Evolutionary conservation across 2,797 vertebrate species (phyloP), one percentile per base, ranked within the genome.

Genomic region (Ciconia nigra): DNA sequence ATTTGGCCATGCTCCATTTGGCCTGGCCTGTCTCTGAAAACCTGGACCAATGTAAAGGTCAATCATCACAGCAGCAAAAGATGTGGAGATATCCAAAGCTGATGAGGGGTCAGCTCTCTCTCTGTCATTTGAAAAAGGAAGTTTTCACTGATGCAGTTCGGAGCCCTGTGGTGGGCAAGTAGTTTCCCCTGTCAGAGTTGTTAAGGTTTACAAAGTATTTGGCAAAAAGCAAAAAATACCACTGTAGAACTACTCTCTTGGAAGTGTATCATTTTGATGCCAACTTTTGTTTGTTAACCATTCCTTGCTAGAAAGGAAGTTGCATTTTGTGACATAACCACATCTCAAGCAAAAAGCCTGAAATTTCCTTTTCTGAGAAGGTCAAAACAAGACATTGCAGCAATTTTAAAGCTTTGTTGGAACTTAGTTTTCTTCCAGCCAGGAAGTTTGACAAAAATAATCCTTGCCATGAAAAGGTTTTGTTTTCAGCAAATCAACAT

Each of bases 381-480:
- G 92, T 92, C 96, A 82, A 51, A 84, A 58, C 20, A 54, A 89
- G 95, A 17, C 92, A 69, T 10, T 83, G 87, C 70, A 93, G 83
- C 59, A 47, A 66, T 92, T 70, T 44, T 16, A 6, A 82, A 90
- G 63, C 15, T 73, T 70, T 66, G 54, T 20, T 87, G 70, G 46
- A 33, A 31, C 73, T 92, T 89, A 15, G 1, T 90, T 95, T 82
- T 63, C 88, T 87, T 59, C 74, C 77, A 73, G 77, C 41, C 86
- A 71, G 47, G 59, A 96, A 85, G 47, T 18, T 13, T 35, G 78
- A 82, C 24, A 19, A 59, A 95, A 96, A 82, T 92, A 84, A 92
- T 80, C 80, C 71, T 70, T 33, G 18, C 78, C 77, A 15, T 57
- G 67, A 77, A 55, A 66, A 84, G 91, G 91, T 91, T 96, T 86